phyloP scores from a whole-genome alignment of 2,113 vertebrate genomes.

The Alouatta palliata region DNA sequence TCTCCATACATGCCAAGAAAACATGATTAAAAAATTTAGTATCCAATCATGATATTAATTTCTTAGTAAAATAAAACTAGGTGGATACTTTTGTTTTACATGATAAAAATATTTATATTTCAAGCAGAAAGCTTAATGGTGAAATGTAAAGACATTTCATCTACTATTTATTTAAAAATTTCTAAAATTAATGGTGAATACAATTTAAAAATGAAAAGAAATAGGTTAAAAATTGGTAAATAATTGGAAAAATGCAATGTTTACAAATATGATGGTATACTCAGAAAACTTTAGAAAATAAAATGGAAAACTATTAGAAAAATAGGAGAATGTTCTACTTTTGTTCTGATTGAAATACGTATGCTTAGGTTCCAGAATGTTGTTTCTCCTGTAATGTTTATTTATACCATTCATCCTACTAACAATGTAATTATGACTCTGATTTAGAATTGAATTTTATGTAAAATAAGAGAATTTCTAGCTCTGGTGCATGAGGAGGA shows the following conservation, averaged over 20 bases:
- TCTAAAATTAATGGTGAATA: neutral
- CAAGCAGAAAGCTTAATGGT: neutral
- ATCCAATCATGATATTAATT: neutral
- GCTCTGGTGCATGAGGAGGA: neutral
- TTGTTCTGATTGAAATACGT: constrained; percentile 77
- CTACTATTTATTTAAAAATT: neutral
- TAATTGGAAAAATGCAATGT: neutral
- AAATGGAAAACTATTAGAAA: constrained; percentile 8
- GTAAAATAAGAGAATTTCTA: constrained; percentile 56
- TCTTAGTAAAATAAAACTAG: neutral
- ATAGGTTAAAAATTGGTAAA: neutral
- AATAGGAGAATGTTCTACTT: neutral
- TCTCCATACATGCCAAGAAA: neutral
- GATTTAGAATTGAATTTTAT: constrained; percentile 82
- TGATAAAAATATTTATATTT: neutral
- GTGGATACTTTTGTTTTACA: neutral
- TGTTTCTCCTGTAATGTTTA: constrained; percentile 80
- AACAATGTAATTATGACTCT: constrained; percentile 81
- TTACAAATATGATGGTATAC: neutral
- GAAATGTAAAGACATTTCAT: neutral
- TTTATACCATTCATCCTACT: constrained; percentile 75
- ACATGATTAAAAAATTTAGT: neutral
- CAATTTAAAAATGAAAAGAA: neutral
- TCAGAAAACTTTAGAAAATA: neutral
- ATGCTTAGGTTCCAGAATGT: constrained; percentile 75